Evolutionary conservation across 2,888 invertebrate genomes (phyloP).

Genomic region (Dryobota labecula): DNA sequence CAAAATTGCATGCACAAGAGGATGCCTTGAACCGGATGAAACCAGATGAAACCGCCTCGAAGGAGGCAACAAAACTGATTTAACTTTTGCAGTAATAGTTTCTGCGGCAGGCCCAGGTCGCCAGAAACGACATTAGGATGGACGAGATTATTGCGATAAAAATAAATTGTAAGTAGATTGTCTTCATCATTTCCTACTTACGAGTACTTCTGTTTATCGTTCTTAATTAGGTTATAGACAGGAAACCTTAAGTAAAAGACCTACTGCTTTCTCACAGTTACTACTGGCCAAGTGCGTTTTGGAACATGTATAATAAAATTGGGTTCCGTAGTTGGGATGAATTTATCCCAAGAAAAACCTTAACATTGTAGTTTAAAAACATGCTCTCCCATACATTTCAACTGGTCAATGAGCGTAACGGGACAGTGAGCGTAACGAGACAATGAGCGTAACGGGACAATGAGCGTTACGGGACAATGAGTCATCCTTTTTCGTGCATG

Average conservation of each 20-base stretch:
- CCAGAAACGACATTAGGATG: conserved; percentile 53
- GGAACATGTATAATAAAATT: too few relatives aligned
- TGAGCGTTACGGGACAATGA: too few relatives aligned
- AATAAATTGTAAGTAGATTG: neutral
- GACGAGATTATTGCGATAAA: conserved; percentile 57
- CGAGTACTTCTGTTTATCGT: neutral
- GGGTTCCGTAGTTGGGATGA: too few relatives aligned
- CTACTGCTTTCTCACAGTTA: neutral
- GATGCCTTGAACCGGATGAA: conserved; percentile 59
- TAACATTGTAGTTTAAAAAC: too few relatives aligned
- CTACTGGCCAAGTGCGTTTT: too few relatives aligned
- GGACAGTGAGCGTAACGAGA: too few relatives aligned
- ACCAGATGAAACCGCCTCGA: conserved; percentile 70
- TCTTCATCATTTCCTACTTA: too few relatives aligned
- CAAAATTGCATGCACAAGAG: conserved; percentile 64
- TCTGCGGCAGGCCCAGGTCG: conserved; percentile 74
- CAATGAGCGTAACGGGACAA: too few relatives aligned
- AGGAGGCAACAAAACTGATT: conserved; percentile 83
- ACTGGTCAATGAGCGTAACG: too few relatives aligned
- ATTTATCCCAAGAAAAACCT: too few relatives aligned
- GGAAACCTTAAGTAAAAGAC: neutral
- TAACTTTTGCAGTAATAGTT: conserved; percentile 84
- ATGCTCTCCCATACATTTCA: too few relatives aligned
- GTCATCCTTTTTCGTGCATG: too few relatives aligned
- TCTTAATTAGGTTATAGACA: neutral